Evolutionary conservation across 2,113 vertebrate genomes (phyloP).

Genomic region (Peromyscus leucopus): DNA sequence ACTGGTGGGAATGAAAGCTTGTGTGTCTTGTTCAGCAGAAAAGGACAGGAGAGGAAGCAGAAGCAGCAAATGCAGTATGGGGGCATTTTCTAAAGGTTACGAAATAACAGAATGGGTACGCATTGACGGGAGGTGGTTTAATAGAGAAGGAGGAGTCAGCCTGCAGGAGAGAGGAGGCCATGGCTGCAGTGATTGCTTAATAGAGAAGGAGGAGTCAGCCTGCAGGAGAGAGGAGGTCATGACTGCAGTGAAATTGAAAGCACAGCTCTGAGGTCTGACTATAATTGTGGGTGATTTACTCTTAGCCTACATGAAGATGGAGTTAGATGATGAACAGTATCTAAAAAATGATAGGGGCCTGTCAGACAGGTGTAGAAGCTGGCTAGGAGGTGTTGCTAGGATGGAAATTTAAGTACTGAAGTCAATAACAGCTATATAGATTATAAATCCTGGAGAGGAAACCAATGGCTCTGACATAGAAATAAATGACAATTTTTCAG

Average conservation of each 20-base stretch:
- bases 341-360: not conserved
- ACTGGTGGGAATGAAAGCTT: not conserved
- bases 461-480: not conserved
- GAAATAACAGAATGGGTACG: not conserved
- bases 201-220: not conserved
- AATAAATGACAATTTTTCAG: not conserved
- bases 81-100: not conserved
- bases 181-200: not conserved
- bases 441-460: not conserved
- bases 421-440: not conserved
- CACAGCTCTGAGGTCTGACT: not conserved
- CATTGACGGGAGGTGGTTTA: not conserved
- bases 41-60: constrained; percentile 8
- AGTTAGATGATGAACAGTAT: not conserved
- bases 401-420: not conserved
- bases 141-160: not conserved
- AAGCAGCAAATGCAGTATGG: not conserved
- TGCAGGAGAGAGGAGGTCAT: not conserved
- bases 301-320: not conserved
- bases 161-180: not conserved
- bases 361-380: not conserved
- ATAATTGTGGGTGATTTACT: not conserved
- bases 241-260: not conserved
- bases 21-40: not conserved
- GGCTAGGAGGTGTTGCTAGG: not conserved